phyloP scores from a whole-genome alignment of 2,888 invertebrate genomes.

The Cinara cedri region DNA sequence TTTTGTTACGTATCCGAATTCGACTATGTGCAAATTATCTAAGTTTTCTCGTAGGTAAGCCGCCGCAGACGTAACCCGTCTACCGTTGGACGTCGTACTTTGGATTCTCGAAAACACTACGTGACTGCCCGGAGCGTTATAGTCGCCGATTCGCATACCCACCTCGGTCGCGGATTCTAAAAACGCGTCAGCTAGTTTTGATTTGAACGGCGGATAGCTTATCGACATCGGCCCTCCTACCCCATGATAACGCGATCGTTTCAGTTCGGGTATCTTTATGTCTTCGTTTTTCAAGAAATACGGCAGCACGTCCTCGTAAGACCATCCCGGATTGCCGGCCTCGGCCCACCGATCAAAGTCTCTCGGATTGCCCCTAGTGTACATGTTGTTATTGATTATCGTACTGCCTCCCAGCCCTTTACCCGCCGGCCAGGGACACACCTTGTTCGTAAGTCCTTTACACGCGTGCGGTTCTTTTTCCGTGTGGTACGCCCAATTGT shows the following conservation, averaged over 20 bases:
- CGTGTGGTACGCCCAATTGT: slow-evolving; percentile 76
- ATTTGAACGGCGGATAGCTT: slow-evolving; percentile 62
- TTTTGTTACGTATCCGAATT: slow-evolving; percentile 61
- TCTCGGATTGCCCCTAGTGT: slow-evolving; percentile 59
- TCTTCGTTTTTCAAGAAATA: slow-evolving; percentile 60
- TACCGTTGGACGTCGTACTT: slow-evolving; percentile 65
- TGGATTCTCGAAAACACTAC: slow-evolving; percentile 67
- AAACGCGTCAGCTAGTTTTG: slow-evolving; percentile 71
- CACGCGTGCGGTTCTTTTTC: slow-evolving; percentile 71
- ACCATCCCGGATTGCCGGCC: slow-evolving; percentile 60
- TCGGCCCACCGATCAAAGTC: slow-evolving; percentile 60
- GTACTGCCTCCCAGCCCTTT: slow-evolving; percentile 65
- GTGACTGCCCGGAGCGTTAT: slow-evolving; percentile 59
- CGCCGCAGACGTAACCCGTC: slow-evolving; percentile 66
- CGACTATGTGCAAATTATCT: slow-evolving; percentile 62
- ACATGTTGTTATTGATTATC: slow-evolving; percentile 60
- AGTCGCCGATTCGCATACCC: slow-evolving; percentile 67
- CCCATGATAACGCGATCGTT: slow-evolving; percentile 57
- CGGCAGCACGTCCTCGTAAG: slow-evolving; percentile 60
- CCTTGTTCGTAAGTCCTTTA: slow-evolving; percentile 66
- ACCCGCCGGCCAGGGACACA: slow-evolving; percentile 79
- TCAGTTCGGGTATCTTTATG: slow-evolving; percentile 58
- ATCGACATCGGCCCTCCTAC: slow-evolving; percentile 49
- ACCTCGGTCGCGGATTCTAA: slow-evolving; percentile 72
- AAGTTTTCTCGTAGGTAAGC: slow-evolving; percentile 67